phyloP scores from a whole-genome alignment of 2,113 vertebrate genomes.

The Chloebia gouldiae region DNA sequence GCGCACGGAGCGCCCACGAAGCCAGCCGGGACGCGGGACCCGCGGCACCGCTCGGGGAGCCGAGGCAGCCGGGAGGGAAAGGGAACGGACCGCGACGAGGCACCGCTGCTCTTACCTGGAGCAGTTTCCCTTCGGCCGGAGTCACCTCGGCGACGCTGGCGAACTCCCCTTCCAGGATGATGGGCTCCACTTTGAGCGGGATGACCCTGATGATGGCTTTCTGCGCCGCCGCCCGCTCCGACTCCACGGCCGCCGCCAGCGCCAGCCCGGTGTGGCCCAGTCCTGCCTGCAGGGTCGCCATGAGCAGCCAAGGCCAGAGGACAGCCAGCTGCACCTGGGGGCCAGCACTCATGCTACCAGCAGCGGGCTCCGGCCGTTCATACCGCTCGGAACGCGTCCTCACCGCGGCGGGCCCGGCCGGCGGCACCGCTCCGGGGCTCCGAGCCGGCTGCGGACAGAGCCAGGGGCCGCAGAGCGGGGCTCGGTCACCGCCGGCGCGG shows the following conservation, averaged over 20 bases:
- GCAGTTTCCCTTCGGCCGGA: conserved; percentile 89
- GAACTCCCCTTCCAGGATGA: conserved; percentile 90
- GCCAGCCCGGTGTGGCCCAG: conserved; percentile 84
- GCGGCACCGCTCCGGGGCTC: background rate
- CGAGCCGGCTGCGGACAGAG: background rate
- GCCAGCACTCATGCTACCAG: conserved; percentile 94
- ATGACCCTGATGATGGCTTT: conserved; percentile 90
- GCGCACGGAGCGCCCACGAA: background rate
- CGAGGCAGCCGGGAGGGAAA: background rate
- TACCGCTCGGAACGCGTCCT: conserved; percentile 81
- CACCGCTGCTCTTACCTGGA: conserved; percentile 83
- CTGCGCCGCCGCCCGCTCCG: conserved; percentile 80
- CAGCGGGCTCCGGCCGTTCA: conserved; percentile 87
- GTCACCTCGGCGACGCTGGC: conserved; percentile 84
- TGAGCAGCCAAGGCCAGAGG: conserved; percentile 97
- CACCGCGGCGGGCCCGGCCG: background rate
- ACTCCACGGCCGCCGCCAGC: conserved; percentile 77
- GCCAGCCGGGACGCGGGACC: background rate
- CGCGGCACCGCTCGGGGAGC: too few relatives aligned
- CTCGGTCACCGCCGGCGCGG: background rate
- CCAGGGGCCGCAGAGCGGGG: background rate
- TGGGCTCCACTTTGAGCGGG: conserved; percentile 85
- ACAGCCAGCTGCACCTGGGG: conserved; percentile 90
- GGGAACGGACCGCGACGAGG: background rate
- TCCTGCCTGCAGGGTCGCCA: conserved; percentile 89